Evolutionary conservation across 2,888 invertebrate genomes (phyloP), one percentile per base, ranked within the genome.

Genomic region (Cactoblastis cactorum): DNA sequence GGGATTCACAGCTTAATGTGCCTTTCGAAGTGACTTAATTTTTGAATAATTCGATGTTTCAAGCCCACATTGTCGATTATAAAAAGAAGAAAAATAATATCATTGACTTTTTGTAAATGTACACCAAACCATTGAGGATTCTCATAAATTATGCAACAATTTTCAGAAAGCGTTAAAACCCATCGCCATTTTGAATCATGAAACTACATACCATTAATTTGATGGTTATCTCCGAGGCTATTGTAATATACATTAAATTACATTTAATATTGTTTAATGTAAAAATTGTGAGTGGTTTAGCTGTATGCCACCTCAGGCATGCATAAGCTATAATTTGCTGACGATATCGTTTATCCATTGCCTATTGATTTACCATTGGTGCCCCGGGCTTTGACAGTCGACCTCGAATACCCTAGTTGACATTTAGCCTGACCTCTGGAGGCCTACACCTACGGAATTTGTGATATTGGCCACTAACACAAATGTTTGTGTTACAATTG

Each of bases 371-470:
- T 56, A 59, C 54, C 53, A 56, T 50, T 50, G 50, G 37, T 51
- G 55, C 75, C 54, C 64, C 59, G 74, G 83, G 78, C 74, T 60
- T 63, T 67, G 69, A 64, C 66, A 67, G 57, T 3, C 69, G 76
- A 76, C 76, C 77, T 80, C 75, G 79, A 63, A 58, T 69, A 61
- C 60, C 69, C 64, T 53, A 64, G 76, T 77, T 86, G 85, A 85
- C 85, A 87, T 87, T 85, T 83, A 79, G 80, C 80, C 80, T 75
- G 85, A 87, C 85, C 85, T 85, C 81, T 85, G 71, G 70, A 73
- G 83, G 76, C 71, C 65, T 72, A 82, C 84, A 80, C 83, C 81
- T 80, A 84, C 84, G 39, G 12, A 39, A 11, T 38, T 17, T 18
- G 28, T 32, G 15, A 38, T 46, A 33, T 34, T 46, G 46, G 46